Conservation (phyloP, 2,888 invertebrate species). For the Lasioglossum pauxillum region DNA sequence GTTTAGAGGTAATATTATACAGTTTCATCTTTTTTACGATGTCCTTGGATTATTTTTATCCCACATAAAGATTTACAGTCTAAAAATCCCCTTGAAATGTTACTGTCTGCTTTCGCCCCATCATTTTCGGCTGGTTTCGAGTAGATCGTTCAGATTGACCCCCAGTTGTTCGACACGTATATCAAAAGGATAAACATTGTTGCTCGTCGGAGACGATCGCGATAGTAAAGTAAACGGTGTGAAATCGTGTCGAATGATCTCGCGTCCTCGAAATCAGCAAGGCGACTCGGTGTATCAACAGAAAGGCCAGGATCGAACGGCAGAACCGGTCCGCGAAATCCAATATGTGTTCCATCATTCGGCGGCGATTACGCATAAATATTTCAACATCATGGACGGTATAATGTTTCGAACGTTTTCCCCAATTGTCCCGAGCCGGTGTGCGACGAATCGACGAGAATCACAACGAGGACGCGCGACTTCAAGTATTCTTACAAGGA, state of each 20-base stretch:
- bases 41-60: not conserved
- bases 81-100: not conserved
- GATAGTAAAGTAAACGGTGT: slow-evolving; percentile 24
- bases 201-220: slow-evolving; percentile 17
- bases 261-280: slow-evolving; percentile 10
- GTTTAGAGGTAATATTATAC: not conserved
- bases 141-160: not conserved
- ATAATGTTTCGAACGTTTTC: slow-evolving; percentile 69
- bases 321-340: slow-evolving; percentile 28
- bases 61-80: not conserved
- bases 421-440: slow-evolving; percentile 57
- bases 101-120: not conserved
- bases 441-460: not conserved
- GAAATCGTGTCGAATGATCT: not conserved
- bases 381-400: slow-evolving; percentile 71
- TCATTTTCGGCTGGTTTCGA: not conserved
- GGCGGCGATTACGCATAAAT: slow-evolving; percentile 52
- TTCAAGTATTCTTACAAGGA: slow-evolving; percentile 69
- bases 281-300: not conserved
- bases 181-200: slow-evolving; percentile 35
- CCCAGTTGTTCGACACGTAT: not conserved
- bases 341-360: slow-evolving; percentile 1
- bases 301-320: slow-evolving; percentile 5
- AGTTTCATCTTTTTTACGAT: not conserved
- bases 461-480: slow-evolving; percentile 42